These are phyloP conservation scores for Coturnix japonica DNA, from an alignment of 2,113 vertebrate species.

Conservation along the genomic window DNA sequence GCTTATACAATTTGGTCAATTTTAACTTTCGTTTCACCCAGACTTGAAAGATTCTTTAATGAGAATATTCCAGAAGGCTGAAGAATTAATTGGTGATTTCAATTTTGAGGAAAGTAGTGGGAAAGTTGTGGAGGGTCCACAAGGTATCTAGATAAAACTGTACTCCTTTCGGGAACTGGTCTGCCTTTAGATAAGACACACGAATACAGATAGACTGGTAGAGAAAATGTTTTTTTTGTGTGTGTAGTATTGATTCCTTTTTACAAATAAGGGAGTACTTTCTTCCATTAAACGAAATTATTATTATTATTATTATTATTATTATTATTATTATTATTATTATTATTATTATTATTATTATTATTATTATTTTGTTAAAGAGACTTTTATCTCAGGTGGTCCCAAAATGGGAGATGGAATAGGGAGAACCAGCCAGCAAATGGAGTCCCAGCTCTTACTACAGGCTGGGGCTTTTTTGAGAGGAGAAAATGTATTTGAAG, in stretches of 20 bases:
- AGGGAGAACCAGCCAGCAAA: neutral
- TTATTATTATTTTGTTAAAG: neutral
- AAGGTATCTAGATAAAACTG: neutral
- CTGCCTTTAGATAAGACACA: neutral
- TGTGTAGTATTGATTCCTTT: neutral
- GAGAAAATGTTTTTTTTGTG: too few species aligned
- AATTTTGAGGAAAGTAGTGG: neutral
- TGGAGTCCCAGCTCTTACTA: neutral
- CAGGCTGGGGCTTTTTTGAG: neutral
- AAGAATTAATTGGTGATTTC: neutral
- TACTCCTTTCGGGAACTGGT: neutral
- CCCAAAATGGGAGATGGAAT: neutral
- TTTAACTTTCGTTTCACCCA: neutral
- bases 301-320: neutral
- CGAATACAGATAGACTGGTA: neutral
- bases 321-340: neutral
- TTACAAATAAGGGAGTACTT: neutral
- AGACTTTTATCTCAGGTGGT: neutral
- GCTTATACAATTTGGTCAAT: neutral
- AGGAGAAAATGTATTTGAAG: neutral
- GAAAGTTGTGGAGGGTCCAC: neutral
- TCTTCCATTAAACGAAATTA: neutral
- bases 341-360: neutral
- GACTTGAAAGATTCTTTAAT: neutral
- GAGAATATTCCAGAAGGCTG: neutral